Base-by-base conservation (phyloP, 2,797 vertebrate genomes). In the Pseudochirops cupreus region DNA sequence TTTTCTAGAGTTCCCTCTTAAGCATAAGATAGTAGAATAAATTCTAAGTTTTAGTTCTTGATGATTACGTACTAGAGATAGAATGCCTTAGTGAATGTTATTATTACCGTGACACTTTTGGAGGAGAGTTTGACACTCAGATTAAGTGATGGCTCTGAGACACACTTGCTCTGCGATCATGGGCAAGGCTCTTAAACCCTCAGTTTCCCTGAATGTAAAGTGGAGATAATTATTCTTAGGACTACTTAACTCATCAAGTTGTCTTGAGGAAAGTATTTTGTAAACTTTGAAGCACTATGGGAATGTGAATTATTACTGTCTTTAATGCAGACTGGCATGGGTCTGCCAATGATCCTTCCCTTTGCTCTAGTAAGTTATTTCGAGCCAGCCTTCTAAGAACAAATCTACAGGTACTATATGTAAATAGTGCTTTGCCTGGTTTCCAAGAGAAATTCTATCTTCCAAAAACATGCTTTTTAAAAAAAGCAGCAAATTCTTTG, bases 401-500 rank as follows among this genome's bases (percentile, higher is more conserved):
- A n/a, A 31, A 10, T 16, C 21, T 82, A 26, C 55, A 62, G 14
- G 24, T 67, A 89, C n/a, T 10, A n/a, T 46, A n/a, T 39, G 55
- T 21, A 55, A 87, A 56, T 54, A 89, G 52, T 87, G 39, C 57
- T 96, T 82, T 74, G 33, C 54, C 21, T 29, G 5, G 2, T 56
- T 16, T 91, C 21, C 39, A 5, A 33, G 58, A 90, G 87, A 58
- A n/a, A 46, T 94, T 92, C 82, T 58, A 4, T 52, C 33, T 54
- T 96, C 96, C 67, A 18, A 91, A 93, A 74, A 93, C 57, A 74
- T 92, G 56, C 3, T 16, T 55, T 26, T 87, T 74, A 33, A 1
- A 56, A 82, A 62, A 94, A 56, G 91, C 93, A 89, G 92, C 90
- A 87, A 87, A 56, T 67, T 53, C 55, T 91, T 89, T 93, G 16